Conservation (phyloP, 2,888 invertebrate species). For the Crioceris asparagi region DNA sequence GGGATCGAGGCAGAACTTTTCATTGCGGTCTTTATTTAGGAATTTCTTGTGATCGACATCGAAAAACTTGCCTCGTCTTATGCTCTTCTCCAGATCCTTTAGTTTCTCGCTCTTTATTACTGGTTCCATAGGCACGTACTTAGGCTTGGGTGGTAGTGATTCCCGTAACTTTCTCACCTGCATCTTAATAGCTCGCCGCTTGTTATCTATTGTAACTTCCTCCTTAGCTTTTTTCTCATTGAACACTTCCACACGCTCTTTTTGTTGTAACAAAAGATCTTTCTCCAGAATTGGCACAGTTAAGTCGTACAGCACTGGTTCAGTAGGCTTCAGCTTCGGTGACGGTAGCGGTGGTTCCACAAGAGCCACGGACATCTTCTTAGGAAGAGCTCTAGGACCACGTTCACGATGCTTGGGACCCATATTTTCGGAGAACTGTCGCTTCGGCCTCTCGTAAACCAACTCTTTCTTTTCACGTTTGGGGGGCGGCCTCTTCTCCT, state of each 20-base stretch:
- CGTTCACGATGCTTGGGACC: constrained; percentile 34
- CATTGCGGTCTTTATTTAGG: constrained; percentile 24
- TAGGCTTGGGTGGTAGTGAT: constrained; percentile 24
- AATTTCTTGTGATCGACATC: constrained; percentile 35
- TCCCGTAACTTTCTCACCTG: constrained; percentile 29
- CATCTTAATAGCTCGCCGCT: constrained; percentile 29
- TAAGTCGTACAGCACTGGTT: constrained; percentile 26
- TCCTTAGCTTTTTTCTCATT: constrained; percentile 34
- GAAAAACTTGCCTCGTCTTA: constrained; percentile 35
- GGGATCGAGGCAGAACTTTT: constrained; percentile 30
- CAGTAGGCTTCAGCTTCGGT: constrained; percentile 9
- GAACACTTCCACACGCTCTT: constrained; percentile 32
- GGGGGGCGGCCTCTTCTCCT: constrained; percentile 23
- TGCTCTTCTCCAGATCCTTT: constrained; percentile 32
- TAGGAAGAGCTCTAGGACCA: constrained; percentile 24
- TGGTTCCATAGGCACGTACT: constrained; percentile 34
- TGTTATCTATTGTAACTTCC: constrained; percentile 32
- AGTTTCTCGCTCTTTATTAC: constrained; percentile 35
- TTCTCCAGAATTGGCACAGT: constrained; percentile 31
- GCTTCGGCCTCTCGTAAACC: constrained; percentile 34
- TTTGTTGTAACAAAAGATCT: constrained; percentile 33
- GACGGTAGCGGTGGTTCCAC: constrained; percentile 6
- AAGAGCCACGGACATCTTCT: constrained; percentile 9
- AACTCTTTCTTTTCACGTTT: constrained; percentile 27
- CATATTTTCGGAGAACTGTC: constrained; percentile 29